Conservation (phyloP, 2,113 vertebrate species). For the Capreolus pygargus region DNA sequence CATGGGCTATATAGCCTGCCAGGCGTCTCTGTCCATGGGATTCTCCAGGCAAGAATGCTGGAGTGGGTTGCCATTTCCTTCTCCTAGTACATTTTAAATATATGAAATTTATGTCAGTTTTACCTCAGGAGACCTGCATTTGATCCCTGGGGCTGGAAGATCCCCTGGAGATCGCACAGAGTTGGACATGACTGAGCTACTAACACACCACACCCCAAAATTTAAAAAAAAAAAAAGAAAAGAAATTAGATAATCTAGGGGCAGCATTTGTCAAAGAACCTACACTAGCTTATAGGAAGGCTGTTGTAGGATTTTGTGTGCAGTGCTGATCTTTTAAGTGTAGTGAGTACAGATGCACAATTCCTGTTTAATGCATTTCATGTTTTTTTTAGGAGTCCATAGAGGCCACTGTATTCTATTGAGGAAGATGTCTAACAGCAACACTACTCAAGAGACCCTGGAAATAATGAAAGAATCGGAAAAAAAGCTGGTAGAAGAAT, state of each 20-base stretch:
- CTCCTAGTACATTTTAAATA: conserved; percentile 18
- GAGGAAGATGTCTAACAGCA: conserved; percentile 89
- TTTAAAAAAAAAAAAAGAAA: background rate
- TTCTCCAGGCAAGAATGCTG: background rate
- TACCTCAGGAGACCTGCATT: background rate
- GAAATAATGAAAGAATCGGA: conserved; percentile 90
- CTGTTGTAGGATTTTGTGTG: background rate
- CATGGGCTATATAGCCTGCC: background rate
- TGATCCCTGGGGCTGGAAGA: background rate
- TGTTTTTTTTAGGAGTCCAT: conserved; percentile 74
- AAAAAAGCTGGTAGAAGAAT: conserved; percentile 87
- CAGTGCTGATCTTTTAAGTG: background rate
- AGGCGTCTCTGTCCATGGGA: background rate
- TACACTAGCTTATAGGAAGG: background rate
- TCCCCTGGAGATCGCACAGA: background rate
- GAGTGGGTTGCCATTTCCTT: background rate
- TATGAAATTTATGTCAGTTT: conserved; percentile 14
- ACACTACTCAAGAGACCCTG: conserved; percentile 84
- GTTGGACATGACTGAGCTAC: background rate
- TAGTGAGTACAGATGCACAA: background rate
- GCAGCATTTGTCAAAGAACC: background rate
- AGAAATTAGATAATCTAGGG: background rate
- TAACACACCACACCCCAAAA: background rate
- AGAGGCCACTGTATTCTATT: conserved; percentile 67
- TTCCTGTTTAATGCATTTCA: conserved; percentile 15